Base-by-base conservation (phyloP, 2,113 vertebrate species). In the Asarcornis scutulata region DNA sequence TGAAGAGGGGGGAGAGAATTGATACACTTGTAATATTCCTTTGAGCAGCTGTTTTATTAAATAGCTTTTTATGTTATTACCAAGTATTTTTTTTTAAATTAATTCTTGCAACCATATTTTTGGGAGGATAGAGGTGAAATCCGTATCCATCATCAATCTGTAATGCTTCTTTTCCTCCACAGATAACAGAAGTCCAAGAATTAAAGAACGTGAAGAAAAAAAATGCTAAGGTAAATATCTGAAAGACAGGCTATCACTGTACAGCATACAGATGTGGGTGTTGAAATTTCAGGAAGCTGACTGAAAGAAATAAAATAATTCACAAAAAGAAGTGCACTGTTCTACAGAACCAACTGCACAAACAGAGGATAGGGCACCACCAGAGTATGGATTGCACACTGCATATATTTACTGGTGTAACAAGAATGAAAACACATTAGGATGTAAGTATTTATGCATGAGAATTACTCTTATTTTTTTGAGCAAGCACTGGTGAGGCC, bases 181-280 rank as follows among this genome's bases (percentile, higher is more conserved):
- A 98, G 98, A 93, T 98, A 90, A 68, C 69, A 21, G 95, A 96
- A 79, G 53, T 62, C 23, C 98, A 98, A 89, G 97, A 98, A 69
- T 59, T 99, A 34, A 98, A 95, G 92, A 91, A 92, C 46, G 71
- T 97, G 36, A 99, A 98, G 93, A 97, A 96, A 90, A 98, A 98
- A 91, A 99, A 98, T 42, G 53, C 95, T 10, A 99, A 99, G 99
- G 99, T 99, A 98, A 98, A 64, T 75, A 6, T 2, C 3, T 46
- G 55, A 46, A 59, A 59, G 40, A 46, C 9, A 6, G 20, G 55
- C 55, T 74, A 11, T 59, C 55, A 18, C 20, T 93, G 14, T 50
- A 13, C 25, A 59, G 40, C 32, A 7, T 34, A 27, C 11, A 52
- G 15, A 20, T 34, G 17, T 34, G 48, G 18, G 32, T 17, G 18